A percentile compares a stretch with the other conserved stretches of the same genome.
These are phyloP conservation scores for Halcyon leucocephala DNA, from an alignment of 2,797 vertebrate species.

Conservation along the genomic window DNA sequence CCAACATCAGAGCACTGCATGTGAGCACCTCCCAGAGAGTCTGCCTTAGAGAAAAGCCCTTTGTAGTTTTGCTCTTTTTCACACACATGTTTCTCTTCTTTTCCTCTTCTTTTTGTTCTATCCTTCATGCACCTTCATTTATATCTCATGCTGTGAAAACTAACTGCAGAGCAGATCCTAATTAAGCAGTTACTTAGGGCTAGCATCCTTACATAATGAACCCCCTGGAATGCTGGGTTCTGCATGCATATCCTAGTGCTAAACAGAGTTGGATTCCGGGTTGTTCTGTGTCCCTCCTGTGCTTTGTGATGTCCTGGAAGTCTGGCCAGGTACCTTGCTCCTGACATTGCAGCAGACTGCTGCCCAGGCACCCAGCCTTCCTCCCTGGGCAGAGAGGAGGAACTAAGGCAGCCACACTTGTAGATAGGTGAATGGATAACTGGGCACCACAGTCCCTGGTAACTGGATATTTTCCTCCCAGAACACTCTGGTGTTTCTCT, in stretches of 20 bases:
- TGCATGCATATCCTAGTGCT: fast-evolving
- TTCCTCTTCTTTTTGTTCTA: background rate
- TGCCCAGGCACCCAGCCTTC: background rate
- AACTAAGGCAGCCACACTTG: too few species aligned
- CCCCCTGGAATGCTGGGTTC: background rate
- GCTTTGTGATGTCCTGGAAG: background rate
- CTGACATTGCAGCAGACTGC: background rate
- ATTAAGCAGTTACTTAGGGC: background rate
- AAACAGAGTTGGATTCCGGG: background rate
- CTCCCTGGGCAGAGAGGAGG: background rate
- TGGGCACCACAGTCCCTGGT: fast-evolving
- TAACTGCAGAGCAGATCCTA: background rate
- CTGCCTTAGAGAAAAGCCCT: background rate
- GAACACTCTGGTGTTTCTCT: background rate
- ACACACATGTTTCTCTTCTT: background rate
- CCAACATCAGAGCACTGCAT: background rate
- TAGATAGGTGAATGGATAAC: background rate
- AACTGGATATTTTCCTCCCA: background rate
- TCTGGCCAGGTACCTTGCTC: background rate
- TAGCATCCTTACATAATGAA: background rate
- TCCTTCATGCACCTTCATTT: background rate
- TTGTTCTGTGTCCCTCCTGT: background rate
- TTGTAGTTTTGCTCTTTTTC: background rate
- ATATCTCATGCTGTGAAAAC: background rate
- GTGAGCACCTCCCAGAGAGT: background rate